phyloP scores from a whole-genome alignment of 2,113 vertebrate species.

The Trematomus loennbergii region DNA sequence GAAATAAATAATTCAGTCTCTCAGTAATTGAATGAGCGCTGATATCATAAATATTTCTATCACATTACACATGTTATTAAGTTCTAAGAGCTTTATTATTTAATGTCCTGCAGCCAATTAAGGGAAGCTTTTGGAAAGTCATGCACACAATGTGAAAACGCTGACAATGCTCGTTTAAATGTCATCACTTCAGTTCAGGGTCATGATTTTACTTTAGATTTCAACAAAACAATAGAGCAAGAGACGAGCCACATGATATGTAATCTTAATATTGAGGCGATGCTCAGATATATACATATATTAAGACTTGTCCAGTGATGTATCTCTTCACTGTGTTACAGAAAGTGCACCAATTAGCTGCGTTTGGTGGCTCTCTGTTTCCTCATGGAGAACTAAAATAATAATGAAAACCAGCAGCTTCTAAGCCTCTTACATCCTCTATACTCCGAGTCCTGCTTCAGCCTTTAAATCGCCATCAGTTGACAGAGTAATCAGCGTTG shows the following conservation, averaged over 20 bases:
- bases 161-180: background rate
- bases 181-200: background rate
- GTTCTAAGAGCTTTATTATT: background rate
- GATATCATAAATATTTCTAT: too few species aligned
- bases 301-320: background rate
- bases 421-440: constrained; percentile 47
- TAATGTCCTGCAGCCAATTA: background rate
- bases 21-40: too few species aligned
- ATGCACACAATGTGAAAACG: background rate
- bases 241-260: background rate
- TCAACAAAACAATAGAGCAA: background rate
- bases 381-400: constrained; percentile 54
- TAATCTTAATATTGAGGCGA: background rate
- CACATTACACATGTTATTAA: too few species aligned
- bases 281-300: background rate
- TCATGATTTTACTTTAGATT: background rate
- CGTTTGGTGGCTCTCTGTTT: constrained; percentile 30
- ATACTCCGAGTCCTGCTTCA: constrained; percentile 28
- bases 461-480: constrained; percentile 60
- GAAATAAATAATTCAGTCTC: too few species aligned
- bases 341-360: constrained; percentile 27
- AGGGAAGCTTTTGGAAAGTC: background rate
- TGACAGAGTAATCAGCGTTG: constrained; percentile 64
- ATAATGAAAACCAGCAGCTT: constrained; percentile 57
- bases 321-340: background rate